phyloP scores from a whole-genome alignment of 2,797 vertebrate genomes.

The Sebastes hubbsi region DNA sequence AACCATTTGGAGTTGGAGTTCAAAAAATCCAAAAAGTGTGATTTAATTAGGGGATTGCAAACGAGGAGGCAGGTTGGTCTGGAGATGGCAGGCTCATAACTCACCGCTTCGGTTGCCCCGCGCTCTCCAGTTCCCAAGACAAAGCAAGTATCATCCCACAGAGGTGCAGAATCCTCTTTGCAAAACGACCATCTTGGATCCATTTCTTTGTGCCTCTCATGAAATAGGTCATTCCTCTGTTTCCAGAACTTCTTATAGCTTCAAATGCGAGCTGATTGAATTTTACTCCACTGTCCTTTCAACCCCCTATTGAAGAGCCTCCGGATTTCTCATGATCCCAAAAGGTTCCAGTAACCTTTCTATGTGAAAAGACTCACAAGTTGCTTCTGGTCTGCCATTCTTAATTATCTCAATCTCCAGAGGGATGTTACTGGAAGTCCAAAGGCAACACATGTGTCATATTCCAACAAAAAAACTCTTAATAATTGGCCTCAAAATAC shows the following conservation, averaged over 20 bases:
- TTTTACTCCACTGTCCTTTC: not conserved
- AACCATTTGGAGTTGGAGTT: slow-evolving; percentile 24
- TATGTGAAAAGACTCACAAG: not conserved
- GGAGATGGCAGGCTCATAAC: slow-evolving; percentile 63
- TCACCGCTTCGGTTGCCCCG: slow-evolving; percentile 27
- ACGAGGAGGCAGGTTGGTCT: slow-evolving; percentile 33
- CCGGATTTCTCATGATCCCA: not conserved
- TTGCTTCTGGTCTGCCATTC: slow-evolving; percentile 1
- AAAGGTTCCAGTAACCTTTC: slow-evolving; percentile 1
- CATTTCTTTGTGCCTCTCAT: not conserved
- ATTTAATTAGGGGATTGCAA: slow-evolving; percentile 58
- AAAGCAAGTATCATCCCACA: slow-evolving; percentile 14
- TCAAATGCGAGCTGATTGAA: slow-evolving; percentile 6
- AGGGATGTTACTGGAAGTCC: slow-evolving; percentile 12
- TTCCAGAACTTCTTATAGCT: not conserved
- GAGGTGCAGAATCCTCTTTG: slow-evolving; percentile 29
- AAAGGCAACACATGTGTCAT: slow-evolving; percentile 34
- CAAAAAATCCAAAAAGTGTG: slow-evolving; percentile 45
- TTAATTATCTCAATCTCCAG: slow-evolving; percentile 37
- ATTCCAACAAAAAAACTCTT: slow-evolving; percentile 17
- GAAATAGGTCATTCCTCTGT: slow-evolving; percentile 36
- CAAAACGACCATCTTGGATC: slow-evolving; percentile 22
- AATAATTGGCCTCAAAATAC: slow-evolving; percentile 47
- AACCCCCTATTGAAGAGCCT: not conserved
- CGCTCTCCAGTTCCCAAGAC: slow-evolving; percentile 24